Evolutionary conservation across 2,113 vertebrate species (phyloP).

Genomic region (Entomyzon cyanotis): DNA sequence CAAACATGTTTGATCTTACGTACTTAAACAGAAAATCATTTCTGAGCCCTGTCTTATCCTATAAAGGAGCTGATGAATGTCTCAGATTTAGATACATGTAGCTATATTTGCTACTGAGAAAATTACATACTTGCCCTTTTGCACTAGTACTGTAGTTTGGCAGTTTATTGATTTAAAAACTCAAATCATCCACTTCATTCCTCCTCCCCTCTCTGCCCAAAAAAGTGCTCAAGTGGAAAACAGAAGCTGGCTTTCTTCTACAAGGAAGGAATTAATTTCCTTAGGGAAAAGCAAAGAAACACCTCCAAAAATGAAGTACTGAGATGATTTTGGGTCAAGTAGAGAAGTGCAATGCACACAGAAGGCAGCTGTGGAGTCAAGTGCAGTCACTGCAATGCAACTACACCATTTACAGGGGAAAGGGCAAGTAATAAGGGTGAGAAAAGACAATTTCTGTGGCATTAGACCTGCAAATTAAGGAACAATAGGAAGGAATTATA

Average conservation of each 20-base stretch:
- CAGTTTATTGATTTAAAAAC: conserved; percentile 27
- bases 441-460: neutral
- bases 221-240: conserved; percentile 1
- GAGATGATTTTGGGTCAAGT: neutral
- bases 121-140: conserved; percentile 40
- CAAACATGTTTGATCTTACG: conserved; percentile 40
- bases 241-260: neutral
- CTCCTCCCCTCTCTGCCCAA: neutral
- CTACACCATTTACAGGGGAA: neutral
- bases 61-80: conserved; percentile 45
- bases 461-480: neutral
- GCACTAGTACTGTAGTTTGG: neutral
- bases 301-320: neutral
- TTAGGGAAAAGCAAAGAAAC: neutral
- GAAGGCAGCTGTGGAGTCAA: neutral
- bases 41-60: conserved; percentile 58
- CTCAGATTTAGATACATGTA: conserved; percentile 36
- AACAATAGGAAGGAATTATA: neutral
- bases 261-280: conserved; percentile 25
- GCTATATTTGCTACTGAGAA: conserved; percentile 45
- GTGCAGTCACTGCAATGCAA: neutral
- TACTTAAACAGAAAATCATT: conserved; percentile 44
- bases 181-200: neutral
- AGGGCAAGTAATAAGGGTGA: neutral
- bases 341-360: neutral